Evolutionary conservation across 2,113 vertebrate genomes (phyloP).

Genomic region (Zosterops lateralis): DNA sequence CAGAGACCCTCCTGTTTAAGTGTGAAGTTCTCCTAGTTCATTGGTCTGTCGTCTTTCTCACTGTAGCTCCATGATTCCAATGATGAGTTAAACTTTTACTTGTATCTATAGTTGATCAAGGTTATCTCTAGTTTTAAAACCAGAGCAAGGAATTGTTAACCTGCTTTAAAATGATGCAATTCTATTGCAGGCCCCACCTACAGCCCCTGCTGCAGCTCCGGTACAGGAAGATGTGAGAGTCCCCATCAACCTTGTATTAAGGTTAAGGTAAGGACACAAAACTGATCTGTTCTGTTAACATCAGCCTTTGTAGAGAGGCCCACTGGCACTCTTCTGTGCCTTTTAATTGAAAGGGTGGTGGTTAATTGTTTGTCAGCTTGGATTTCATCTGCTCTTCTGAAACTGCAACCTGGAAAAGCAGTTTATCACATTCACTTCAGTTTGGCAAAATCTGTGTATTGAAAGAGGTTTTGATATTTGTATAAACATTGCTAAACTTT

Average conservation of each 20-base stretch:
- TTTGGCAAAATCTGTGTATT: not conserved
- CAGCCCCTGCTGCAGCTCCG: constrained; percentile 53
- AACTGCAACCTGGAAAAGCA: not conserved
- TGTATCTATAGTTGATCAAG: not conserved
- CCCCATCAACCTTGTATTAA: constrained; percentile 92
- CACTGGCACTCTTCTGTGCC: not conserved
- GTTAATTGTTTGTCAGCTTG: not conserved
- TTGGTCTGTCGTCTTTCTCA: not conserved
- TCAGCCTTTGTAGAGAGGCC: not conserved
- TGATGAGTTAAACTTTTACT: not conserved
- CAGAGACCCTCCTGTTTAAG: not conserved
- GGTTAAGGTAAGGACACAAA: constrained; percentile 84
- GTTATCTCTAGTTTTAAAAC: not conserved
- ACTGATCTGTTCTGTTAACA: not conserved
- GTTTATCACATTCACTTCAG: not conserved
- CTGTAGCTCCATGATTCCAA: not conserved
- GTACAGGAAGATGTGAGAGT: constrained; percentile 74
- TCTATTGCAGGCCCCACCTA: constrained; percentile 68
- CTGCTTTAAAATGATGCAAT: not conserved
- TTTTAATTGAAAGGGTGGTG: not conserved
- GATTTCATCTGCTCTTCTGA: not conserved
- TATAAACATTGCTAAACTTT: not conserved
- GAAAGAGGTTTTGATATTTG: not conserved
- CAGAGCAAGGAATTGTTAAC: not conserved
- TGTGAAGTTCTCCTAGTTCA: not conserved